phyloP scores from a whole-genome alignment of 1,140 invertebrate species.

The Penaeus japonicus region DNA sequence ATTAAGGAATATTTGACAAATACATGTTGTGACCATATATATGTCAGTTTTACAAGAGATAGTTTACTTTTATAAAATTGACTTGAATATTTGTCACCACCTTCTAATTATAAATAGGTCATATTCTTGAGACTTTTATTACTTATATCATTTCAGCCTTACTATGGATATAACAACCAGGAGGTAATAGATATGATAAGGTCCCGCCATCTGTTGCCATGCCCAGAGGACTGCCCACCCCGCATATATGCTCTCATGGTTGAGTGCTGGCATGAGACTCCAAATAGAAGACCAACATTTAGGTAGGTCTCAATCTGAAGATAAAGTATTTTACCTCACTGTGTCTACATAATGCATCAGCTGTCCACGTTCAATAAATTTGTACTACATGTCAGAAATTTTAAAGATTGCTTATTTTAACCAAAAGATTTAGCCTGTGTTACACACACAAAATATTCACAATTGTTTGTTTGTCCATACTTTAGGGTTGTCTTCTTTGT shows the following conservation, averaged over 20 bases:
- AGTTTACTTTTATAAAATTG: not conserved
- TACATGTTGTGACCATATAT: too few relatives aligned
- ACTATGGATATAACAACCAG: slow-evolving; percentile 94
- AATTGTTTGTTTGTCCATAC: too few relatives aligned
- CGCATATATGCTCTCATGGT: slow-evolving; percentile 93
- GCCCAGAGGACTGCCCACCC: slow-evolving; percentile 90
- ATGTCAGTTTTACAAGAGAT: too few relatives aligned
- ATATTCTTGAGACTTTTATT: not conserved
- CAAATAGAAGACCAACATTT: slow-evolving; percentile 88
- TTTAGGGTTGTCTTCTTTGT: too few relatives aligned
- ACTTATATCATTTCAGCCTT: slow-evolving; percentile 72
- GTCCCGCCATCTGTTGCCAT: slow-evolving; percentile 88
- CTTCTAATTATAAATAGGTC: not conserved
- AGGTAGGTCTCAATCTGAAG: slow-evolving; percentile 61
- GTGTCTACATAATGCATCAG: not conserved
- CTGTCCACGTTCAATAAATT: too few relatives aligned
- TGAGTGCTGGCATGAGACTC: slow-evolving; percentile 96
- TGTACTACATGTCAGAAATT: too few relatives aligned
- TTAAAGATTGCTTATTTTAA: too few relatives aligned
- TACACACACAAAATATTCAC: too few relatives aligned
- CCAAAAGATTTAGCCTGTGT: too few relatives aligned
- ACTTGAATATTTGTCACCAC: not conserved
- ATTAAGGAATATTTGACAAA: too few relatives aligned
- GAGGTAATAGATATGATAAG: slow-evolving; percentile 98
- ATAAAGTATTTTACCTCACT: slow-evolving; percentile 62